A percentile compares a stretch with the other conserved stretches of the same genome.
phyloP scores from a whole-genome alignment of 2,113 vertebrate species.

The Osmerus eperlanus region DNA sequence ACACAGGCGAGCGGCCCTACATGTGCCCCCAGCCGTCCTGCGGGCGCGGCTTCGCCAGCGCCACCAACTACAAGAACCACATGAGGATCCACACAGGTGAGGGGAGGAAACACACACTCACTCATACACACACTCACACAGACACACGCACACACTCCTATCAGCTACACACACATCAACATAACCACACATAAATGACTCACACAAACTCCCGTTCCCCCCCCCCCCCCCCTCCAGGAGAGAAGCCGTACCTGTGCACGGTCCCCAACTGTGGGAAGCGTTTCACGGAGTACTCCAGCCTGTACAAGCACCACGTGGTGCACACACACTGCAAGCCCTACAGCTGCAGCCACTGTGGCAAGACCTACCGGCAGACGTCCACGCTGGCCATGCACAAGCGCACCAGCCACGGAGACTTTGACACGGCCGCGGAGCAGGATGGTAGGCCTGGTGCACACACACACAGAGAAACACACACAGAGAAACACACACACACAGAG shows the following conservation, averaged over 20 bases:
- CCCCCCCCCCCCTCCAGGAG: conserved; percentile 64
- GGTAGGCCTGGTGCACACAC: conserved; percentile 29
- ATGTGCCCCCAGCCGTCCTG: conserved; percentile 75
- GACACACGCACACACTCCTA: not conserved
- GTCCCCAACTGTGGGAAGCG: conserved; percentile 81
- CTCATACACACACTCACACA: not conserved
- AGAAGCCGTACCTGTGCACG: conserved; percentile 81
- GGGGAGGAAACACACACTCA: not conserved
- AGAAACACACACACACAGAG: no score
- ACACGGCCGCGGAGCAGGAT: conserved; percentile 74
- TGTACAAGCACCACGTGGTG: conserved; percentile 84
- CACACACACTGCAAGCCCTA: conserved; percentile 86
- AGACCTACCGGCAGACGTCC: conserved; percentile 81
- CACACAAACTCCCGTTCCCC: not conserved
- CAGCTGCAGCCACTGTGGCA: conserved; percentile 77
- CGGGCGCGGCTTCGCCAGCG: conserved; percentile 79
- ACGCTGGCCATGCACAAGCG: conserved; percentile 80
- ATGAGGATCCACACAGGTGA: conserved; percentile 84
- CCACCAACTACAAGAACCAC: conserved; percentile 87
- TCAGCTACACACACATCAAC: not conserved
- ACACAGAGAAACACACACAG: not conserved
- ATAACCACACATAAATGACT: not conserved
- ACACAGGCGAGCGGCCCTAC: conserved; percentile 81
- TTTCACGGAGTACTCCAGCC: conserved; percentile 83
- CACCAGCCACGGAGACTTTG: conserved; percentile 76